Percentiles rank a stretch among this genome's conserved stretches.
These are phyloP conservation scores for Antigone vipio DNA, from an alignment of 2,113 vertebrate species.

Conservation along the genomic window DNA sequence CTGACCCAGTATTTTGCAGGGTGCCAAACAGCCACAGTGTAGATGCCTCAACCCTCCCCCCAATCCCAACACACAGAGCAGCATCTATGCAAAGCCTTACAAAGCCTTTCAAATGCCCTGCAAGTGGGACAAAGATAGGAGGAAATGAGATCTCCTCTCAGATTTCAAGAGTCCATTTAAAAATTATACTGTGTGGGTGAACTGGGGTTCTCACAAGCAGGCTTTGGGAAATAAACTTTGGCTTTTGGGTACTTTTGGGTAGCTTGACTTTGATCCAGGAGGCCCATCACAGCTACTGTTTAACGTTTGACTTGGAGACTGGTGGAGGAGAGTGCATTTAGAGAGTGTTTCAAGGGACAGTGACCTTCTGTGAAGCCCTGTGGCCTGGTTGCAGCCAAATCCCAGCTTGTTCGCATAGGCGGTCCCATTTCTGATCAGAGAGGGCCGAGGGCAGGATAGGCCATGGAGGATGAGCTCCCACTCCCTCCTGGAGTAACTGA, in stretches of 20 bases:
- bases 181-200: neutral
- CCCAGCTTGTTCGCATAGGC: neutral
- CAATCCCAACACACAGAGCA: conserved; percentile 12
- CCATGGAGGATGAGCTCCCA: neutral
- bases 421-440: neutral
- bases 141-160: conserved; percentile 54
- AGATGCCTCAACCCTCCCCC: conserved; percentile 33
- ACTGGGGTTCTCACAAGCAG: neutral
- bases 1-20: conserved; percentile 11
- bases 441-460: neutral
- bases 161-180: conserved; percentile 48
- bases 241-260: neutral
- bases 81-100: conserved; percentile 45
- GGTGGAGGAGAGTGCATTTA: neutral
- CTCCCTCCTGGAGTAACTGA: neutral
- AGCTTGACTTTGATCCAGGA: neutral
- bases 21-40: conserved; percentile 24
- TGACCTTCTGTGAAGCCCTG: neutral
- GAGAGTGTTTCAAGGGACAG: neutral
- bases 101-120: conserved; percentile 49
- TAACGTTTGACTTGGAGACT: neutral
- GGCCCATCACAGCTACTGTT: neutral
- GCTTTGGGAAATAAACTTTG: neutral
- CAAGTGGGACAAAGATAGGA: conserved; percentile 52
- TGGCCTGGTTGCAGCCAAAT: neutral